Conservation (phyloP, 2,113 vertebrate genomes). For the Narcine bancroftii region DNA sequence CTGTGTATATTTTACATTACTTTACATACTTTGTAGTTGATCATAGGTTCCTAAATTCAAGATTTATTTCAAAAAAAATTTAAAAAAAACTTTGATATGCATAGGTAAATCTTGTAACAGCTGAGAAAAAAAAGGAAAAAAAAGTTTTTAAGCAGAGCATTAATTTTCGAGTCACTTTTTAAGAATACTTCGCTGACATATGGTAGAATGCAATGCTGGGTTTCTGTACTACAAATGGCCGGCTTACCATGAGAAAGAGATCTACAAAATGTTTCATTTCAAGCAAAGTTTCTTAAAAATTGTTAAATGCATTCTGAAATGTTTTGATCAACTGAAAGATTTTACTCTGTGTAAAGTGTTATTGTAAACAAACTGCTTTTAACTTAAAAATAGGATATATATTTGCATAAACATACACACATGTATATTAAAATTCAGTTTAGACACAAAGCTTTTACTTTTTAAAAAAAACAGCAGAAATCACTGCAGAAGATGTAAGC, state of each 20-base stretch:
- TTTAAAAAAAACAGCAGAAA: conserved; percentile 47
- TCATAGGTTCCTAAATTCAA: conserved; percentile 37
- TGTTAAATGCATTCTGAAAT: conserved; percentile 41
- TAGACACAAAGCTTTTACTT: conserved; percentile 53
- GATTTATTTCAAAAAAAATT: conserved; percentile 34
- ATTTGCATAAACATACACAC: conserved; percentile 38
- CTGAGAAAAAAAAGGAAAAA: conserved; percentile 47
- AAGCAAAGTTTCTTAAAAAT: conserved; percentile 63
- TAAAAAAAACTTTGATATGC: conserved; percentile 37
- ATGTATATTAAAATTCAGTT: conserved; percentile 38
- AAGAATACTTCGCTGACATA: conserved; percentile 41
- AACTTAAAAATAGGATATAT: conserved; percentile 38
- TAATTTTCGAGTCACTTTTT: conserved; percentile 36
- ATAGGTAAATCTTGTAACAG: conserved; percentile 35
- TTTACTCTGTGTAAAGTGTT: conserved; percentile 38
- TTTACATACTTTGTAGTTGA: conserved; percentile 63
- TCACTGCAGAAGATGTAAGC: conserved; percentile 33
- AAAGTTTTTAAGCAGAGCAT: conserved; percentile 41
- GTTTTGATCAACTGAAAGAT: conserved; percentile 37
- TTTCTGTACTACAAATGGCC: conserved; percentile 75
- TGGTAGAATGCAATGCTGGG: conserved; percentile 70
- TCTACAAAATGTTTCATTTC: conserved; percentile 52
- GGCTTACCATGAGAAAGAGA: conserved; percentile 59
- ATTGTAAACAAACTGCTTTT: conserved; percentile 38
- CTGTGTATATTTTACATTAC: conserved; percentile 58